Evolutionary conservation across 2,888 invertebrate species (phyloP).

Genomic region (Strigamia crassipes): DNA sequence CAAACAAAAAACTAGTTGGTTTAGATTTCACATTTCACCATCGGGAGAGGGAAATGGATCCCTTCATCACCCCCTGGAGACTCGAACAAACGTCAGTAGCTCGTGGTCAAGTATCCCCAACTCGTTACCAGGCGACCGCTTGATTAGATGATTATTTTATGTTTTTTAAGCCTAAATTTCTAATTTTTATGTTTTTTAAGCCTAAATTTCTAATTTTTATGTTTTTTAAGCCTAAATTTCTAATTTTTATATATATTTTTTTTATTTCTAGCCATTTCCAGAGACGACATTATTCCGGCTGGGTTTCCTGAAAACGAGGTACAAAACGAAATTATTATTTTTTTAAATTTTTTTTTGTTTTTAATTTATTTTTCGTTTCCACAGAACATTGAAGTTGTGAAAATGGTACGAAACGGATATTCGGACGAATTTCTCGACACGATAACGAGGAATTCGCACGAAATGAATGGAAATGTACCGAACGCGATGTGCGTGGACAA

Average conservation of each 20-base stretch:
- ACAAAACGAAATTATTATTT: too few relatives aligned
- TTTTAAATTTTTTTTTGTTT: not conserved
- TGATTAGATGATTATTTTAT: not conserved
- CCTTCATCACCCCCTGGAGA: slow-evolving; percentile 19
- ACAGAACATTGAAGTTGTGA: slow-evolving; percentile 77
- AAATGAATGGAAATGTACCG: slow-evolving; percentile 91
- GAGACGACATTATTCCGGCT: slow-evolving; percentile 44
- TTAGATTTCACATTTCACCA: slow-evolving; percentile 1
- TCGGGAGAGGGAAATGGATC: not conserved
- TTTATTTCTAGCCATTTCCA: slow-evolving; percentile 24
- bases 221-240: not conserved
- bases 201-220: not conserved
- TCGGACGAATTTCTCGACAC: slow-evolving; percentile 92
- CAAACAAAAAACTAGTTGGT: not conserved
- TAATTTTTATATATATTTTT: not conserved
- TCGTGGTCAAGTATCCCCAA: not conserved
- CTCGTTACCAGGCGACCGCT: not conserved
- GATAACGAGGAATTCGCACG: slow-evolving; percentile 63
- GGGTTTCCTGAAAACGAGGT: slow-evolving; percentile 43
- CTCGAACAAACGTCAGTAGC: slow-evolving; percentile 4
- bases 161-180: not conserved
- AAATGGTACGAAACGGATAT: slow-evolving; percentile 89
- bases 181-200: not conserved
- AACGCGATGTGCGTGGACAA: slow-evolving; percentile 66
- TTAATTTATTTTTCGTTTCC: slow-evolving; percentile 63